phyloP scores from a whole-genome alignment of 2,113 vertebrate genomes.

The Rutilus rutilus region DNA sequence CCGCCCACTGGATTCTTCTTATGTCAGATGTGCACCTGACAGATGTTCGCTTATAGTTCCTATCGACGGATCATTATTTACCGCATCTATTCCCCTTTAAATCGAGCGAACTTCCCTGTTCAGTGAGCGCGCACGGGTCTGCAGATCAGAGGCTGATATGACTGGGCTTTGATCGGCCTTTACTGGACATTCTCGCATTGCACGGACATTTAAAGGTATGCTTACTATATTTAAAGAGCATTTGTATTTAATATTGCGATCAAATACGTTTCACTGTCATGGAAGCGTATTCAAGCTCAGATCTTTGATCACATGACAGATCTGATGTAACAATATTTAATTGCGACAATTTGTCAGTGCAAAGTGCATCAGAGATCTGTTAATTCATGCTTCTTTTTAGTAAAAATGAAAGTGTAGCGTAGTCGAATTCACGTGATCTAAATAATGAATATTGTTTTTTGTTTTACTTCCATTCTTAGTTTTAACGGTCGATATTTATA shows the following conservation, averaged over 20 bases:
- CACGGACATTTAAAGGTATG: conserved; percentile 16
- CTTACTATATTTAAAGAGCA: neutral
- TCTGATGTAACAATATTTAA: neutral
- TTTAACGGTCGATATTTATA: neutral
- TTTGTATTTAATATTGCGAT: neutral
- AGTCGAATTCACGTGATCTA: neutral
- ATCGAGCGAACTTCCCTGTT: neutral
- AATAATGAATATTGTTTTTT: neutral
- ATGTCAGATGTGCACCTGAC: conserved; percentile 19
- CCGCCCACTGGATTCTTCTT: neutral
- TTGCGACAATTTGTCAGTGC: neutral
- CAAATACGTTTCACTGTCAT: neutral
- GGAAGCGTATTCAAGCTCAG: neutral
- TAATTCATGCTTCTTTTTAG: neutral
- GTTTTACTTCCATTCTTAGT: neutral
- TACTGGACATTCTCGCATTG: neutral
- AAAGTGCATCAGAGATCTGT: neutral
- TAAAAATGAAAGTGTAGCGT: no score
- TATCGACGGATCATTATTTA: conserved; percentile 1
- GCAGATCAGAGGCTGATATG: neutral
- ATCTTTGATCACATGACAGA: neutral
- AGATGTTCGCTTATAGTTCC: neutral
- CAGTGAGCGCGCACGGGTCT: neutral
- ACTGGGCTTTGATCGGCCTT: neutral
- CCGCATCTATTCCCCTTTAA: conserved; percentile 35